phyloP scores from a whole-genome alignment of 1,140 invertebrate genomes.

The Drosophila pachea region DNA sequence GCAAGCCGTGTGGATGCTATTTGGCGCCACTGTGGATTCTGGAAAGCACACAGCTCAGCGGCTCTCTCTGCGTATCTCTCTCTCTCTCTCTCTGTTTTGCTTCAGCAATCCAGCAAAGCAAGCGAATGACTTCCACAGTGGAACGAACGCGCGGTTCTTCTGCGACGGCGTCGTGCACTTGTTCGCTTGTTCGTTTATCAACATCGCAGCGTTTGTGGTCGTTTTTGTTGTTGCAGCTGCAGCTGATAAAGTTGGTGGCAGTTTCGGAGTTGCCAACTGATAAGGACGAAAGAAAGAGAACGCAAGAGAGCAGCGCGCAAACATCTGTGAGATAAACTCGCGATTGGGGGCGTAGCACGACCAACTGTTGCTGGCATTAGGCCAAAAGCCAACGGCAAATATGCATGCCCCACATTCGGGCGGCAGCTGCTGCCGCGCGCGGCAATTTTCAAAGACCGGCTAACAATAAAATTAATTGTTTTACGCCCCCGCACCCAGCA shows the following conservation, averaged over 20 bases:
- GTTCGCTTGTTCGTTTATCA: slow-evolving; percentile 49
- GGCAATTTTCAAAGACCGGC: slow-evolving; percentile 34
- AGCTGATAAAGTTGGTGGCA: slow-evolving; percentile 43
- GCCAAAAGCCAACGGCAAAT: slow-evolving; percentile 39
- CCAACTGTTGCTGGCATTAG: slow-evolving; percentile 41
- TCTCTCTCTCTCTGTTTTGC: not conserved
- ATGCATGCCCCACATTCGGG: slow-evolving; percentile 50
- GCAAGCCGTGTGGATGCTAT: slow-evolving; percentile 37
- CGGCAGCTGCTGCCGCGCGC: slow-evolving; percentile 19
- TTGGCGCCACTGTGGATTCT: slow-evolving; percentile 43
- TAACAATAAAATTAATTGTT: slow-evolving; percentile 32
- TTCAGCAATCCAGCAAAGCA: not conserved
- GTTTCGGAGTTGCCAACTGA: slow-evolving; percentile 40
- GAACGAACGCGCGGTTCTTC: slow-evolving; percentile 21
- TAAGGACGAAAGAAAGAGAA: slow-evolving; percentile 12
- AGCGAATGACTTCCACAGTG: slow-evolving; percentile 20
- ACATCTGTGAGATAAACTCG: slow-evolving; percentile 15
- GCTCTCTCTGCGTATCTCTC: not conserved
- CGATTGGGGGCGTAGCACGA: slow-evolving; percentile 8
- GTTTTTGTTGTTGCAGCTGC: slow-evolving; percentile 27
- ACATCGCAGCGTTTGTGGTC: slow-evolving; percentile 24
- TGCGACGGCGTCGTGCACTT: slow-evolving; percentile 69
- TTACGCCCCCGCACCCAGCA: not conserved
- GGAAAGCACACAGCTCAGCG: slow-evolving; percentile 31
- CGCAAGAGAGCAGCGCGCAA: not conserved